Conservation (phyloP, 2,888 invertebrate species). For the Agrotis puta region DNA sequence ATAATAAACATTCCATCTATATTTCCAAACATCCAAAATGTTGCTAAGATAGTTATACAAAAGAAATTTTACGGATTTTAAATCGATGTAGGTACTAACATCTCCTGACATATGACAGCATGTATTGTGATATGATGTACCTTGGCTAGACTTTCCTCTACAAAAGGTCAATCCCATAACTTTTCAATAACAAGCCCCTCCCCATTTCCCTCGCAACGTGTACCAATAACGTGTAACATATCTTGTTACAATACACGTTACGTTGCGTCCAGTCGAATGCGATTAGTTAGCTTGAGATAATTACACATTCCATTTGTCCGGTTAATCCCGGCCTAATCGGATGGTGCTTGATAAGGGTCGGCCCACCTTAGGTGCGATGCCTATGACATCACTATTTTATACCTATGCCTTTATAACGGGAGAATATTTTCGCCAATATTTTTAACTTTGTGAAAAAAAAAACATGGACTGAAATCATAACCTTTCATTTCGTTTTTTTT, state of each 20-base stretch:
- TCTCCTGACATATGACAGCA: no score
- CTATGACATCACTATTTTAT: slow-evolving; percentile 53
- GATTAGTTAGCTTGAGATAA: slow-evolving; percentile 85
- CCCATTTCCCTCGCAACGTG: slow-evolving; percentile 1
- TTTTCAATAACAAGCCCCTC: background rate
- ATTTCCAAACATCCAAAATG: no score
- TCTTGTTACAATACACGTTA: slow-evolving; percentile 59
- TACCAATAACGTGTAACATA: slow-evolving; percentile 35
- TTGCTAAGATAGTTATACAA: no score
- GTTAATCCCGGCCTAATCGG: slow-evolving; percentile 86
- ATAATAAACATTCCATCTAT: no score
- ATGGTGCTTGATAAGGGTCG: slow-evolving; percentile 86
- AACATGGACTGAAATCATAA: no score
- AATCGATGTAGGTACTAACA: no score
- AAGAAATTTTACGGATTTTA: no score
- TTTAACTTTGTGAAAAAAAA: background rate
- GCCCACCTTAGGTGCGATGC: slow-evolving; percentile 70
- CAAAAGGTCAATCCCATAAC: background rate
- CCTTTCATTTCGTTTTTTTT: background rate
- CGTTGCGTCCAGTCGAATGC: slow-evolving; percentile 68
- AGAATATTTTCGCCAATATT: background rate
- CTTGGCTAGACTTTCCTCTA: background rate
- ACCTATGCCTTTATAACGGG: slow-evolving; percentile 22
- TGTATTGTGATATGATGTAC: background rate
- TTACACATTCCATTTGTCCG: slow-evolving; percentile 90